Base-by-base conservation (phyloP, 2,888 invertebrate species). In the Junonia oenone region DNA sequence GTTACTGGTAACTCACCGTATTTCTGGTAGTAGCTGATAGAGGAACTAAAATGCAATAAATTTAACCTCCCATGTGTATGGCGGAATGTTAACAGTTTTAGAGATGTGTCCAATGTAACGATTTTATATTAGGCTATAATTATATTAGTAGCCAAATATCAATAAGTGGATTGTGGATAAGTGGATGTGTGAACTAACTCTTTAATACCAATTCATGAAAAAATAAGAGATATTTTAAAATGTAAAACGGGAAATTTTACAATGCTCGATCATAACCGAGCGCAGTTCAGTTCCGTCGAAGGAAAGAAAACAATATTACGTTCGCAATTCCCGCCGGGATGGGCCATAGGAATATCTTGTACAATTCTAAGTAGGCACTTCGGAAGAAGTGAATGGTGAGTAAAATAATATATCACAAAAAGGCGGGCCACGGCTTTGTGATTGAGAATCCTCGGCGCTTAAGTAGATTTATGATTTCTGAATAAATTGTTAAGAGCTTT, bases 211-310 rank as follows among this genome's bases (percentile, higher is more conserved):
- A 6, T 13, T 8, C 13, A 22, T 19, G 4, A 22, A 43, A 2
- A 8, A 22, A 1, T 13, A 2, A 43, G 13, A 43, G 6, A 13
- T 13, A 43, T n/a, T 43, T 43, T 13, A 43, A 43, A 43, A 13
- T 26, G 13, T 29, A 38, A 31, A 51, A 53, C 26, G 50, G 52
- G 17, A 45, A 50, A 46, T 56, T 71, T 71, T 71, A 71, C 71
- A 76, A 75, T 66, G 72, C 38, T 40, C 38, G 38, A 75, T 77
- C 78, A 79, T 61, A 58, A 58, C 55, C 51, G 55, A 58, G 49
- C 43, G 31, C 51, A 57, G 49, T 52, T 58, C 45, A 49, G 51
- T 55, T 58, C 55, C 51, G 35, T 52, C 37, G 60, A 51, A 58
- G 58, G 50, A 61, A 61, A 61, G 60, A 58, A 61, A 61, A 61